Base-by-base conservation (phyloP, 2,113 vertebrate genomes). In the Petrocephalus microphthalmus region DNA sequence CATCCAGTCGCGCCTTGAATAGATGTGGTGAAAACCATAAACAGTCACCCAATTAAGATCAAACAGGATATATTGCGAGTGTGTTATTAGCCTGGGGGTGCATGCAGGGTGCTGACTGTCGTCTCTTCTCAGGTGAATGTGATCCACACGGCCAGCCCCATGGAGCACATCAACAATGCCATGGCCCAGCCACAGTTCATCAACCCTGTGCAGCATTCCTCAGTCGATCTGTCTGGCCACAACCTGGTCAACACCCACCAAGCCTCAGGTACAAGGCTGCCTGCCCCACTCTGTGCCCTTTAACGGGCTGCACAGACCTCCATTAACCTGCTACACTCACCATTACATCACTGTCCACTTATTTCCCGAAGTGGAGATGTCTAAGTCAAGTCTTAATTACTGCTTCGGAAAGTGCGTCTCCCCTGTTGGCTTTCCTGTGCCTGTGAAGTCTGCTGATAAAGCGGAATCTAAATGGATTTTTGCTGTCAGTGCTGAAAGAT, bases 161-260 rank as follows among this genome's bases (percentile, higher is more conserved):
- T 96, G 89, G 98, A 99, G 67, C 97, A 98, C 0, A 94, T 95
- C 10, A 99, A 95, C 93, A 97, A 99, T 78, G 96, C 97, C 85
- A 96, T 97, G 45, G 96, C 96, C 0, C 97, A 98, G 89, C 97
- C 98, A 0, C 97, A 98, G 89, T 99, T 99, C 64, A 97, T 99
- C 54, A 98, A 97, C 87, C 98, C 97, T 0, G 94, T 97, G 87
- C 97, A 99, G 83, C 98, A 96, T 0, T 95, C 98, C 0, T 98
- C 98, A 10, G 97, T 98, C 1, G 98, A 99, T 90, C 95, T 99
- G 89, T 97, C 98, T 0, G 98, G 98, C 7, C 98, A 99, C 95
- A 99, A 97, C 94, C 92, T 99, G 88, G 97, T 96, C 86, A 99
- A 94, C 57, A 96, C 97, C 45, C 97, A 98, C 88, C 96, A 98